Evolutionary conservation across 2,888 invertebrate genomes (phyloP).

Genomic region (Agrochola lychnidis): DNA sequence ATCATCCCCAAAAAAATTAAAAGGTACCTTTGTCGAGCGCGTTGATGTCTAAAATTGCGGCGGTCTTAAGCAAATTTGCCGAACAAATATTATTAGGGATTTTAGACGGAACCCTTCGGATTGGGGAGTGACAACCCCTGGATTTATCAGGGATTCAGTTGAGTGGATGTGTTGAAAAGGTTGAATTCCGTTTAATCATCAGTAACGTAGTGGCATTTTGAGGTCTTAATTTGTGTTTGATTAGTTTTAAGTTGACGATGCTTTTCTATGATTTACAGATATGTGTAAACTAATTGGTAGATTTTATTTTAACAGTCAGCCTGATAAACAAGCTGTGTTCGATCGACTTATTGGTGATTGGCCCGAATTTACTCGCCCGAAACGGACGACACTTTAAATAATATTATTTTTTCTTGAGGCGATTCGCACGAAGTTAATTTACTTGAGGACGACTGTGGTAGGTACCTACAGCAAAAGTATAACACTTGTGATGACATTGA

Average conservation of each 20-base stretch:
- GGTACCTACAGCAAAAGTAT: not conserved
- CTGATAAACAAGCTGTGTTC: no score
- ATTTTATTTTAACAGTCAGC: no score
- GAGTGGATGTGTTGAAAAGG: conserved; percentile 54
- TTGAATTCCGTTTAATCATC: conserved; percentile 39
- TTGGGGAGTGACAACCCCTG: conserved; percentile 53
- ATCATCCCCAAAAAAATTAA: conserved; percentile 57
- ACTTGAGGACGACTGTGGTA: no score
- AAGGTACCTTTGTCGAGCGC: conserved; percentile 64
- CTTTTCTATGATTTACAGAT: not conserved
- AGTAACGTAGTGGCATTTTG: not conserved
- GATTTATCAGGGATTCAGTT: conserved; percentile 51
- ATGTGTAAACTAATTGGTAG: not conserved
- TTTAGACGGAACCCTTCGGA: conserved; percentile 55
- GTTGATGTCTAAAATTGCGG: conserved; percentile 82
- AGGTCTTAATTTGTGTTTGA: conserved; percentile 15
- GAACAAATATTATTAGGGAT: conserved; percentile 73
- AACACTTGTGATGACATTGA: not conserved
- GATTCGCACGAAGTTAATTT: no score
- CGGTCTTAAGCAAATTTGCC: conserved; percentile 77
- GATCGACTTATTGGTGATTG: no score
- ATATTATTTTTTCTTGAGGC: no score
- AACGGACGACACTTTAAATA: no score
- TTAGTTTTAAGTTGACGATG: not conserved
- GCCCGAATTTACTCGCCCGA: no score